Evolutionary conservation across 2,113 vertebrate species (phyloP).

Genomic region (Dolichotis patagonum): DNA sequence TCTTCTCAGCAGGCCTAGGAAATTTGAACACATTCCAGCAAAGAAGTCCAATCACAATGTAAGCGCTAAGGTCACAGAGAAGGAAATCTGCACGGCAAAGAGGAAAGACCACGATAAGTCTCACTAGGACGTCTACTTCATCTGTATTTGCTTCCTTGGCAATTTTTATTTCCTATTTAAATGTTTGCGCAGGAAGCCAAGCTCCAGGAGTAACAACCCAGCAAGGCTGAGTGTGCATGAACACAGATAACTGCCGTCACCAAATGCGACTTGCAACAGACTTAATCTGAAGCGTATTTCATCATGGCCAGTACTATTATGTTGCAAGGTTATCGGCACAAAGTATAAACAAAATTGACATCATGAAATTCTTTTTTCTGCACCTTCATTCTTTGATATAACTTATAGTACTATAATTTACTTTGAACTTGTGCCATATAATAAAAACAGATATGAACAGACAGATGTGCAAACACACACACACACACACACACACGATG

Average conservation of each 20-base stretch:
- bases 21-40: conserved; percentile 62
- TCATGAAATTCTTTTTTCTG: neutral
- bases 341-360: neutral
- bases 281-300: neutral
- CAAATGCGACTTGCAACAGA: neutral
- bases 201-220: neutral
- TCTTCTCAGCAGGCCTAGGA: conserved; percentile 69
- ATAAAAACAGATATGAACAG: neutral
- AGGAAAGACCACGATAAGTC: neutral
- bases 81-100: conserved; percentile 2
- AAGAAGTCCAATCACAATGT: conserved; percentile 52
- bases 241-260: neutral
- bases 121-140: neutral
- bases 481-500: neutral
- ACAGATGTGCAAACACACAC: neutral
- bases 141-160: conserved; percentile 38
- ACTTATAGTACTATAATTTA: conserved; percentile 11
- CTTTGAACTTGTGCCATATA: conserved; percentile 18
- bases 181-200: neutral
- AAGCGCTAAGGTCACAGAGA: conserved; percentile 43
- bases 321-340: neutral
- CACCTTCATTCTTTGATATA: neutral
- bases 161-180: conserved; percentile 25
- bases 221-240: neutral
- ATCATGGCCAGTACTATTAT: neutral